Evolutionary conservation across 2,888 invertebrate genomes (phyloP).

Genomic region (Eledona agricola): DNA sequence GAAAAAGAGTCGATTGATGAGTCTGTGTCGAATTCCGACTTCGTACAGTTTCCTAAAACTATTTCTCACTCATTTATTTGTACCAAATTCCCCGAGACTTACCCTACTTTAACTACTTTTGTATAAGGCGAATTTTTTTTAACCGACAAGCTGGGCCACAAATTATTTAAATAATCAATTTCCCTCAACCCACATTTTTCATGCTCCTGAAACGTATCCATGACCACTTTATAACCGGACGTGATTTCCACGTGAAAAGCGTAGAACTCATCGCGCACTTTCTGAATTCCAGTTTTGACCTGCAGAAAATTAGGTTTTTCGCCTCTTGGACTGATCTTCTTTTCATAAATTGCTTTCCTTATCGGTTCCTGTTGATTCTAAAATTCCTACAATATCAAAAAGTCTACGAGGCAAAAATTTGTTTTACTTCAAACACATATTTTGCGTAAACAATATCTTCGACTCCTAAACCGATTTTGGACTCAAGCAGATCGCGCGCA

Average conservation of each 20-base stretch:
- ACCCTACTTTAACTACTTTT: constrained; percentile 66
- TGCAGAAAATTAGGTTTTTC: constrained; percentile 65
- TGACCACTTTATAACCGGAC: constrained; percentile 71
- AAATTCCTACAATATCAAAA: constrained; percentile 2
- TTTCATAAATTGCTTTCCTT: constrained; percentile 68
- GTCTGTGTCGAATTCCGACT: constrained; percentile 20
- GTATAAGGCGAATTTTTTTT: constrained; percentile 65
- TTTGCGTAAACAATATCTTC: constrained; percentile 66
- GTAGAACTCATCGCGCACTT: constrained; percentile 69
- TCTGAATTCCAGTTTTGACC: constrained; percentile 68
- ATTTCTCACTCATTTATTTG: not conserved
- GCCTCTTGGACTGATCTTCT: constrained; percentile 68
- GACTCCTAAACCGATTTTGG: constrained; percentile 68
- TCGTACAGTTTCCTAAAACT: constrained; percentile 28
- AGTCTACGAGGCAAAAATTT: constrained; percentile 2
- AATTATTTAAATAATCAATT: constrained; percentile 65
- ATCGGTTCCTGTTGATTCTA: constrained; percentile 69
- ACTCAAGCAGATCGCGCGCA: constrained; percentile 64
- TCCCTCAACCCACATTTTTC: constrained; percentile 76
- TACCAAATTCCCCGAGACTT: constrained; percentile 40
- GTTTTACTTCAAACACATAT: constrained; percentile 69
- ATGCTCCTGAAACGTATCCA: constrained; percentile 70
- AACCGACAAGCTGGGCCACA: constrained; percentile 65
- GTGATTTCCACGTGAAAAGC: constrained; percentile 74
- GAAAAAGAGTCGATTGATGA: constrained; percentile 17